A percentile compares a stretch with the other conserved stretches of the same genome.
Evolutionary conservation across 1,140 invertebrate species (phyloP).

Genomic region (Rhynchophorus ferrugineus): DNA sequence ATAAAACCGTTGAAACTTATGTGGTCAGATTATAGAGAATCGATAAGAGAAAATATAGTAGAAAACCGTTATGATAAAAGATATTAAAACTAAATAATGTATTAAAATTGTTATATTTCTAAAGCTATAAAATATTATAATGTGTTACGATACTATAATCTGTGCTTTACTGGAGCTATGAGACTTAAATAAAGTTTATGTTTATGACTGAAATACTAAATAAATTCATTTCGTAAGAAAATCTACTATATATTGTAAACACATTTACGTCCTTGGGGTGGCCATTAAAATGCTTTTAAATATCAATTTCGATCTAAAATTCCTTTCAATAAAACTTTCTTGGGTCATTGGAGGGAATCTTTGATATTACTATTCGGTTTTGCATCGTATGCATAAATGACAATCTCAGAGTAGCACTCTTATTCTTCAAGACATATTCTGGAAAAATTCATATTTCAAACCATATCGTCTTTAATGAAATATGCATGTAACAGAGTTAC

Average conservation of each 20-base stretch:
- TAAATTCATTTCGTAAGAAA: neutral
- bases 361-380: slow-evolving; percentile 2
- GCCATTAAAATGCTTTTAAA: slow-evolving; percentile 6
- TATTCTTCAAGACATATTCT: slow-evolving; percentile 5
- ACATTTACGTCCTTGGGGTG: slow-evolving; percentile 5
- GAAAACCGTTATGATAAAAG: too few species aligned
- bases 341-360: slow-evolving; percentile 1
- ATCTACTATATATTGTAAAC: slow-evolving; percentile 2
- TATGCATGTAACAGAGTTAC: slow-evolving; percentile 1
- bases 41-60: too few species aligned
- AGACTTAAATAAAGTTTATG: neutral
- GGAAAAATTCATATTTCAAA: slow-evolving; percentile 3
- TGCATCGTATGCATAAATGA: slow-evolving; percentile 9
- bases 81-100: too few species aligned
- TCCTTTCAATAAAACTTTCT: neutral
- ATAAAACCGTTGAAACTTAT: too few species aligned
- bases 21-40: too few species aligned
- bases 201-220: neutral
- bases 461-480: neutral
- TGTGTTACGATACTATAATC: neutral
- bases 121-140: too few species aligned
- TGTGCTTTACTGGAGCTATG: neutral
- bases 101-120: too few species aligned
- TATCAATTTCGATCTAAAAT: slow-evolving; percentile 1
- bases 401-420: neutral